Conservation (phyloP, 2,113 vertebrate species). For the Nerophis ophidion region DNA sequence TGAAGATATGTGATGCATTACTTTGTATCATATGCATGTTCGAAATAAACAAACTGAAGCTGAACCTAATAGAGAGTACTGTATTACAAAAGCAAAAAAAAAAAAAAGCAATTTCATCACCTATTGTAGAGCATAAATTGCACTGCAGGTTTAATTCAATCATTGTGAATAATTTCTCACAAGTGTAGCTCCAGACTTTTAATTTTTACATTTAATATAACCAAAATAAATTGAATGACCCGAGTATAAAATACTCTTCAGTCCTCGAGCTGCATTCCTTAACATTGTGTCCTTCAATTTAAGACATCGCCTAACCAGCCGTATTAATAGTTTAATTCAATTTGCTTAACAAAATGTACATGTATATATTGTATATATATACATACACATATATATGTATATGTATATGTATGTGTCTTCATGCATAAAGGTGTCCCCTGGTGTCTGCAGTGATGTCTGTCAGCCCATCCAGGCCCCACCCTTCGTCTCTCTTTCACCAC, state of each 20-base stretch:
- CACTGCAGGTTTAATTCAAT: conserved; percentile 4
- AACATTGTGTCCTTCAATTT: conserved; percentile 31
- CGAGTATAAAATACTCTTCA: conserved; percentile 13
- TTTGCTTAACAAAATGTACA: conserved; percentile 11
- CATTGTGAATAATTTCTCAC: conserved; percentile 1
- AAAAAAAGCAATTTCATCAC: background rate
- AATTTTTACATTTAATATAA: conserved; percentile 10
- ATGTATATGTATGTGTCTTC: conserved; percentile 25
- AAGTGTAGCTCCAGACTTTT: conserved; percentile 6
- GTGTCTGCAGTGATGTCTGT: conserved; percentile 48
- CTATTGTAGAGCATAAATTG: background rate
- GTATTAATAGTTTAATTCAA: conserved; percentile 40
- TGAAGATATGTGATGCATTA: too few species aligned
- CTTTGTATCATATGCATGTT: too few species aligned
- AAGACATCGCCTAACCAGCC: conserved; percentile 27
- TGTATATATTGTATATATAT: background rate
- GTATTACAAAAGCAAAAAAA: too few species aligned
- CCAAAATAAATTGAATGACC: conserved; percentile 19
- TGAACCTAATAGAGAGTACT: too few species aligned
- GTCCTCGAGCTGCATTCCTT: conserved; percentile 15
- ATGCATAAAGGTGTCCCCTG: conserved; percentile 62
- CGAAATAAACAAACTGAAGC: too few species aligned
- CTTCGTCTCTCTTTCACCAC: conserved; percentile 44
- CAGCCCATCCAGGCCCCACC: conserved; percentile 29
- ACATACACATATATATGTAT: too few species aligned